Percentiles rank a stretch among this genome's conserved stretches.
These are phyloP conservation scores for Isoperla grammatica DNA, from an alignment of 2,888 invertebrate species.

Conservation along the genomic window DNA sequence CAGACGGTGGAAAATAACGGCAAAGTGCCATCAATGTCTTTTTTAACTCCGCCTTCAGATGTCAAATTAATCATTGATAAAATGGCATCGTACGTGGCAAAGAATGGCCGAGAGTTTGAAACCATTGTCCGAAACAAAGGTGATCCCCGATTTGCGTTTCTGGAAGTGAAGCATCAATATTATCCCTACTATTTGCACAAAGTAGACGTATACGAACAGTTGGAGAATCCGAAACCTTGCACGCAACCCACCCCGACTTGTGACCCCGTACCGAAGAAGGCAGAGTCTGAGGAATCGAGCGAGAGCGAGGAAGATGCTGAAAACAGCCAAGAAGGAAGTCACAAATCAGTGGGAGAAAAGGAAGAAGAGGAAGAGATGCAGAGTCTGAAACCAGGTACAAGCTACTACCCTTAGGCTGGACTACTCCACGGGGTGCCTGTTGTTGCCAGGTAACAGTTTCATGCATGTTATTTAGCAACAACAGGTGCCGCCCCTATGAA, in stretches of 20 bases:
- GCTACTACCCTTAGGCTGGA: no score
- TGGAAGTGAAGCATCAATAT: conserved; percentile 69
- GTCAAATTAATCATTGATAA: conserved; percentile 86
- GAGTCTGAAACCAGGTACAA: no score
- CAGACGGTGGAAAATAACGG: not conserved
- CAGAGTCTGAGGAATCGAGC: conserved; percentile 20
- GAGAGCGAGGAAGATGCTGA: conserved; percentile 16
- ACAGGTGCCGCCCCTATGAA: no score
- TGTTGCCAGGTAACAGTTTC: no score
- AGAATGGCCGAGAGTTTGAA: conserved; percentile 92
- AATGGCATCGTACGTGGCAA: conserved; percentile 93
- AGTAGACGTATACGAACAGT: conserved; percentile 20
- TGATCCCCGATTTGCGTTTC: conserved; percentile 82
- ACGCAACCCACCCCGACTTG: not conserved
- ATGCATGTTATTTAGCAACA: no score
- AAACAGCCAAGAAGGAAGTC: conserved; percentile 5
- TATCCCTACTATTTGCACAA: conserved; percentile 70
- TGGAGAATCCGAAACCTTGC: conserved; percentile 14
- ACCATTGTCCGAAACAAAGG: conserved; percentile 73
- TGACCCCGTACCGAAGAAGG: not conserved
- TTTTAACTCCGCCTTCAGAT: conserved; percentile 64
- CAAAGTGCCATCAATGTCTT: not conserved
- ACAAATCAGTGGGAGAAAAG: no score
- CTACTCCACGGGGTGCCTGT: no score
- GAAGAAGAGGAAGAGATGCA: no score